Evolutionary conservation across 1,140 invertebrate genomes (phyloP), one percentile per base, ranked within the genome.

Genomic region (Dysdera silvatica): DNA sequence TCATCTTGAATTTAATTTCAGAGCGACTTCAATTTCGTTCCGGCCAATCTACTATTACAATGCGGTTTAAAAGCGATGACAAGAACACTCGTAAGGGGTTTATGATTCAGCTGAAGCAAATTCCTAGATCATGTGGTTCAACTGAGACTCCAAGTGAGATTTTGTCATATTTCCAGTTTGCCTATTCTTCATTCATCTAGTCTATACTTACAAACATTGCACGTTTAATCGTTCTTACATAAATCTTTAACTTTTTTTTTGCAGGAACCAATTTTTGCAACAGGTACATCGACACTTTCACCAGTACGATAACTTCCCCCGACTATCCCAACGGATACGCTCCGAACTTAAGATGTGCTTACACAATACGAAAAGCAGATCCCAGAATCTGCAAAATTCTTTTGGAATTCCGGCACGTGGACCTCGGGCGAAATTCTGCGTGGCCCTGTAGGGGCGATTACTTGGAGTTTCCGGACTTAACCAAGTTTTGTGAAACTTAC

Each of bases 251-350:
- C 5, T 20, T 5, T 16, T 58, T 37, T 20, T 14, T 26, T 57
- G 56, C 24, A 40, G 51, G 51, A 5, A 40, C 48, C 0, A 54
- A 29, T 40, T 29, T 26, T 16, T 67, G 66, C 48, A 60, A 67
- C 18, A 43, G 63, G 37, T 63, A 61, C 28, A 70, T 71, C 20
- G 61, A 67, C 23, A 65, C 70, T 5, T 63, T 58, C 31, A 66
- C 60, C 14, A 69, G 70, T 18, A 58, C 47, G 16, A 40, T 71
- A 6, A 63, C 64, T 28, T 65, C 62, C 10, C 70, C 68, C 3
- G 51, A 67, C 18, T 72, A 69, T 59, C 71, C 71, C 2, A 33
- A 57, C n/a, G 53, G 58, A 6, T 72, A 72, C 52, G 24, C 66
- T 0, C 28, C 60, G 10, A 70, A 69, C 24, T 24, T 67, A 4